phyloP scores from a whole-genome alignment of 1,140 invertebrate species.

The Arctopsyche grandis region DNA sequence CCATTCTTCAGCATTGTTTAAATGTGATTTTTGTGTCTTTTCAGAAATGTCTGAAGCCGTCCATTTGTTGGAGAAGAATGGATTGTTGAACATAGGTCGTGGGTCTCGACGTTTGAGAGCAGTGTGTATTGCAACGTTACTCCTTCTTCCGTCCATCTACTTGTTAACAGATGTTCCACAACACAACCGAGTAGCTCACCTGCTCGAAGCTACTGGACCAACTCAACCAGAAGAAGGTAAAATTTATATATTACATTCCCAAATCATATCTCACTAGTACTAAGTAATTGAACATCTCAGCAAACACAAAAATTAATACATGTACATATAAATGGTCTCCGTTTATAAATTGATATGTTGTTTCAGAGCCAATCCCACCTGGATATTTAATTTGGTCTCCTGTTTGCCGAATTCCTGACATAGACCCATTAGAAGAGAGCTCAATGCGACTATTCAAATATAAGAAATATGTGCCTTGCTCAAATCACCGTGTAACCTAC shows the following conservation, averaged over 20 bases:
- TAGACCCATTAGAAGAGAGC: slow-evolving; percentile 74
- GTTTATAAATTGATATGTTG: neutral
- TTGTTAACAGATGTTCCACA: neutral
- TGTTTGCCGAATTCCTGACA: slow-evolving; percentile 74
- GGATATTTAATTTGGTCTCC: slow-evolving; percentile 76
- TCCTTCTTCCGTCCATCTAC: slow-evolving; percentile 17
- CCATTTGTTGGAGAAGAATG: neutral
- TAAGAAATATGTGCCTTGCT: slow-evolving; percentile 69
- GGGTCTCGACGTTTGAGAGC: neutral
- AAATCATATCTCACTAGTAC: neutral
- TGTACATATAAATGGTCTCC: no score
- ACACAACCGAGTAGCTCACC: neutral
- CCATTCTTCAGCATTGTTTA: no score
- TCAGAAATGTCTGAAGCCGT: slow-evolving; percentile 22
- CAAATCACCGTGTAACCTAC: slow-evolving; percentile 64
- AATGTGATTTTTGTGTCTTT: neutral
- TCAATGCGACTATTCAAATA: slow-evolving; percentile 71
- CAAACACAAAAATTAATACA: no score
- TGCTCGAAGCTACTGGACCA: neutral
- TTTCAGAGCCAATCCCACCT: slow-evolving; percentile 52
- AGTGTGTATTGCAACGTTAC: neutral
- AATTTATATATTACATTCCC: neutral
- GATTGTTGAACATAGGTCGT: neutral
- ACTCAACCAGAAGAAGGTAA: neutral
- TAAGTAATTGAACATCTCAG: no score